Conservation (phyloP, 2,797 vertebrate genomes). For the Corythornis leucogaster region DNA sequence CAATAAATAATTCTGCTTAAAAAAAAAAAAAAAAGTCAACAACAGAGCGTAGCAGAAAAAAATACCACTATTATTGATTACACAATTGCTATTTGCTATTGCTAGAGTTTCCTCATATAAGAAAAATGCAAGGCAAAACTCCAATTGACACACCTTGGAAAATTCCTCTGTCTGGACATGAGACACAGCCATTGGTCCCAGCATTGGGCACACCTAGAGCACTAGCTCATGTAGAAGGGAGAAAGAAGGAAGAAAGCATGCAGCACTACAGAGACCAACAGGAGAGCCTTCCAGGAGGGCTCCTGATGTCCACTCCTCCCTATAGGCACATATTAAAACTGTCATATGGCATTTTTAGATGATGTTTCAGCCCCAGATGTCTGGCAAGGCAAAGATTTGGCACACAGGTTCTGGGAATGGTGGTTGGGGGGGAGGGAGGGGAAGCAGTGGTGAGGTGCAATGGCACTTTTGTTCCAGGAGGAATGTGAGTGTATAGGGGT, state of each 20-base stretch:
- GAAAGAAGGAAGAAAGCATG: neutral
- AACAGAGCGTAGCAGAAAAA: neutral
- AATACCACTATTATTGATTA: neutral
- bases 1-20: neutral
- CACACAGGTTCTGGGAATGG: fast-evolving
- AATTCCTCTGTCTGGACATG: neutral
- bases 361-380: neutral
- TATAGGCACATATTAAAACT: neutral
- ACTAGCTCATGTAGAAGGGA: neutral
- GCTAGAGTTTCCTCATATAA: neutral
- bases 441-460: neutral
- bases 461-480: neutral
- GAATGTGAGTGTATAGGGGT: neutral
- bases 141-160: slow-evolving; percentile 14
- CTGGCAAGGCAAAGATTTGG: neutral
- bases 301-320: neutral
- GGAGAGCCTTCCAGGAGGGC: neutral
- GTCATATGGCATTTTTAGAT: neutral
- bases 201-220: neutral
- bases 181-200: neutral
- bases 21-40: neutral
- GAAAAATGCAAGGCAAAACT: slow-evolving; percentile 23
- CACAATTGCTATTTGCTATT: neutral
- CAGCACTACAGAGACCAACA: fast-evolving
- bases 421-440: too few relatives aligned